Base-by-base conservation (phyloP, 2,113 vertebrate genomes). In the Odocoileus hemionus region DNA sequence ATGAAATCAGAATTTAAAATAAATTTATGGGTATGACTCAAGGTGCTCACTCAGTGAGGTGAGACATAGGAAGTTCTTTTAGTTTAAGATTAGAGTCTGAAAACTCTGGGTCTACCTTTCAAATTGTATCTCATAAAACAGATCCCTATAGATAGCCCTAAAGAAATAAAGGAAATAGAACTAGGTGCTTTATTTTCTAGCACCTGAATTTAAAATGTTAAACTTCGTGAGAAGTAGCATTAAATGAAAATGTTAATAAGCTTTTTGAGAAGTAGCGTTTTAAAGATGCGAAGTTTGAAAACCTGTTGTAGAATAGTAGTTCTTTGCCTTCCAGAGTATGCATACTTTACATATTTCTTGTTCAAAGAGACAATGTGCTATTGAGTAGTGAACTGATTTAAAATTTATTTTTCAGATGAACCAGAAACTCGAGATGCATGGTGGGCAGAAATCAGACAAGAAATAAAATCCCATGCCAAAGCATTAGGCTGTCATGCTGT, bases 371-470 rank as follows among this genome's bases (percentile, higher is more conserved):
- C 45, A 45, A 0, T 78, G 26, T 97, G 57, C 84, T 94, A 7
- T 74, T 36, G 61, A 98, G 89, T 98, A 98, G 98, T 98, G 98
- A 99, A 98, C 97, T 99, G 98, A 99, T 99, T 97, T 98, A 98
- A 96, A 97, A 98, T 99, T 99, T 99, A 98, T 99, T 98, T 99
- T 99, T 98, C 99, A 99, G 99, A 99, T 98, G 99, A 99, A 98
- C 99, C 99, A 30, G 99, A 99, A 98, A 99, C 99, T 43, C 99
- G 99, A 36, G 99, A 99, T 96, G 99, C 99, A 4, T 99, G 99
- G 99, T 99, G 99, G 99, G 99, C 99, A 97, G 99, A 99, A 99
- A 99, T 99, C 97, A 99, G 99, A 98, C 99, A 99, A 98, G 99
- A 99, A 99, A 99, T 99, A 98, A 99, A 99, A 98, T 99, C 99